These are phyloP conservation scores for Oncorhynchus mykiss DNA, from an alignment of 2,113 vertebrate species.

Conservation along the genomic window DNA sequence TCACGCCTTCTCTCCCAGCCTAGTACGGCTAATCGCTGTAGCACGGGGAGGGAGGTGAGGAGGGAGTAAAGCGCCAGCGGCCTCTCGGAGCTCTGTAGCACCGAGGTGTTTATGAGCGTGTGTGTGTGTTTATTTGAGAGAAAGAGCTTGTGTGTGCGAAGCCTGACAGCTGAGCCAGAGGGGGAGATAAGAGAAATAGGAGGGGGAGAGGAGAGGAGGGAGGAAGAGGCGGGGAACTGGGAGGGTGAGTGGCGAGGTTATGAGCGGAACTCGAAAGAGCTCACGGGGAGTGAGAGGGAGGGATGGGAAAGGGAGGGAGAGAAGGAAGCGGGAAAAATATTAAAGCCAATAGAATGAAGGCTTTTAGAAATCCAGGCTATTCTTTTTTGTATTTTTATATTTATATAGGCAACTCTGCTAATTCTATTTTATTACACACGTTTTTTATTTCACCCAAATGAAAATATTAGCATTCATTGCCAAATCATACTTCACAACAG, in stretches of 20 bases:
- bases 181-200: not conserved
- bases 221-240: conserved; percentile 66
- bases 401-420: too few species aligned
- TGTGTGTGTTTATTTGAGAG: conserved; percentile 9
- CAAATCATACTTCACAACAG: not conserved
- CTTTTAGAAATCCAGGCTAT: too few species aligned
- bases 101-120: conserved; percentile 71
- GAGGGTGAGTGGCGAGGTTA: conserved; percentile 72
- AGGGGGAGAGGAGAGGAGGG: conserved; percentile 49
- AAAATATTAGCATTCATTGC: not conserved
- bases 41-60: conserved; percentile 47
- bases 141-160: conserved; percentile 16
- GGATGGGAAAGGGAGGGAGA: conserved; percentile 2
- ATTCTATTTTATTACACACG: too few species aligned
- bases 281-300: conserved; percentile 56
- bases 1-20: conserved; percentile 62
- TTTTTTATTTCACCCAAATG: too few species aligned
- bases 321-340: not conserved
- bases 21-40: conserved; percentile 73
- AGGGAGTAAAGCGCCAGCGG: conserved; percentile 64
- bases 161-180: conserved; percentile 47
- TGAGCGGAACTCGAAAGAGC: conserved; percentile 71
- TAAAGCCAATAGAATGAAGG: too few species aligned
- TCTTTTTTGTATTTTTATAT: too few species aligned
- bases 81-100: conserved; percentile 61